Evolutionary conservation across 2,797 vertebrate species (phyloP).

Genomic region (Discoglossus pictus): DNA sequence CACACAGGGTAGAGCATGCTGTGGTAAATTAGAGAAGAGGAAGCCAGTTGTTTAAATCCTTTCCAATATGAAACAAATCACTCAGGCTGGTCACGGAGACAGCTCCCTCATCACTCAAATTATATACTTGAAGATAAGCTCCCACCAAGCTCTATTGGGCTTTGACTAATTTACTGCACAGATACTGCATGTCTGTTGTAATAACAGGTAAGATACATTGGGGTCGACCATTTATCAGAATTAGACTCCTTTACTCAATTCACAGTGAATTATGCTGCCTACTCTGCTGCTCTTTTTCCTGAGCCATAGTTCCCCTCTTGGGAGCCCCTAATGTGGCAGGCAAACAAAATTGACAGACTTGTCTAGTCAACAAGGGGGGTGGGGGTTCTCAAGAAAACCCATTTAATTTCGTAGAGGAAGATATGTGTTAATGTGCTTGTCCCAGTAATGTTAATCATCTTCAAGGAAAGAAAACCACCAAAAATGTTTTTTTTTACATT

Average conservation of each 20-base stretch:
- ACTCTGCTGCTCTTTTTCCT: conserved; percentile 72
- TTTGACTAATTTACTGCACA: conserved; percentile 85
- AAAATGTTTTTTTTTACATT: conserved; percentile 70
- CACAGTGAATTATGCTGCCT: conserved; percentile 79
- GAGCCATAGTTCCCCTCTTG: conserved; percentile 76
- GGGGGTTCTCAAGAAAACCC: conserved; percentile 84
- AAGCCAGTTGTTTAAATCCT: conserved; percentile 71
- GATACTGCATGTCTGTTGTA: conserved; percentile 81
- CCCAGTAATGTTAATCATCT: conserved; percentile 95
- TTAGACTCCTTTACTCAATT: conserved; percentile 85
- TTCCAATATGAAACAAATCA: conserved; percentile 81
- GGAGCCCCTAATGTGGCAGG: conserved; percentile 89
- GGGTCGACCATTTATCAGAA: conserved; percentile 89
- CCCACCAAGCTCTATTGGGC: conserved; percentile 77
- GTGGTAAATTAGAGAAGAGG: conserved; percentile 70
- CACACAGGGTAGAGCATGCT: conserved; percentile 67
- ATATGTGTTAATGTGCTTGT: conserved; percentile 82
- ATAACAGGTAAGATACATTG: conserved; percentile 85
- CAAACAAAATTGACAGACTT: conserved; percentile 97
- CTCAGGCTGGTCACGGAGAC: conserved; percentile 78
- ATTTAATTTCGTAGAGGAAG: conserved; percentile 91
- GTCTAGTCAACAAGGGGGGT: conserved; percentile 90
- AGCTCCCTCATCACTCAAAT: conserved; percentile 78
- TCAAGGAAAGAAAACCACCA: conserved; percentile 84
- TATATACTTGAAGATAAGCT: conserved; percentile 84